Percentiles rank a stretch among this genome's conserved stretches.
Conservation (phyloP, 2,113 vertebrate species). For the Stigmatopora argus region DNA sequence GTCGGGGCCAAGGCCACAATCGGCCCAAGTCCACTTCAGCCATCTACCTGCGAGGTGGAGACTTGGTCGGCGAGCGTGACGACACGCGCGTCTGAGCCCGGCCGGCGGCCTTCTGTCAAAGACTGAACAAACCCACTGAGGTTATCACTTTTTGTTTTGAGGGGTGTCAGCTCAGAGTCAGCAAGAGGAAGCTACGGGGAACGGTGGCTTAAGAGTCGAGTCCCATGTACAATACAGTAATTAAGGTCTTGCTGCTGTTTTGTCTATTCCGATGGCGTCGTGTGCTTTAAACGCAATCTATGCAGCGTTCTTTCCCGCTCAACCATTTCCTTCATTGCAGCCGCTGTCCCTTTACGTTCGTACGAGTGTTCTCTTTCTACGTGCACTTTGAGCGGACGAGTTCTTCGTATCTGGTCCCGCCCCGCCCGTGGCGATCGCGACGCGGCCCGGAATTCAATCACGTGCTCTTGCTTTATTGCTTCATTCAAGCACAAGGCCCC, state of each 20-base stretch:
- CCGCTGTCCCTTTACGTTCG: slow-evolving; percentile 45
- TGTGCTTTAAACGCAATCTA: slow-evolving; percentile 96
- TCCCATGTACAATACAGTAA: slow-evolving; percentile 49
- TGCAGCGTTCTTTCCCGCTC: slow-evolving; percentile 91
- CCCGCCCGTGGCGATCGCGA: slow-evolving; percentile 77
- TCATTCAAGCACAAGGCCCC: slow-evolving; percentile 62
- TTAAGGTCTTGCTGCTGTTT: slow-evolving; percentile 62
- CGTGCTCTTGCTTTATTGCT: slow-evolving; percentile 24
- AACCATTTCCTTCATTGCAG: slow-evolving; percentile 65
- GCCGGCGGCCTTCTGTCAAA: slow-evolving; percentile 26
- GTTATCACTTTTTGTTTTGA: slow-evolving; percentile 18
- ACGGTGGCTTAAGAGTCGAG: slow-evolving; percentile 34
- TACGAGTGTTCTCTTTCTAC: slow-evolving; percentile 26
- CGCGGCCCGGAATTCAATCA: slow-evolving; percentile 84
- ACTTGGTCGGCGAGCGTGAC: slow-evolving; percentile 74
- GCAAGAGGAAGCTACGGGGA: slow-evolving; percentile 55
- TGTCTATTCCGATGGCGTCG: slow-evolving; percentile 70
- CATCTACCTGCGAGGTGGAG: slow-evolving; percentile 85
- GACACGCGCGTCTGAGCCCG: slow-evolving; percentile 86
- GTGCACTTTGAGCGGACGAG: slow-evolving; percentile 68
- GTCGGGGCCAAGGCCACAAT: slow-evolving; percentile 44
- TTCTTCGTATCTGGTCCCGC: slow-evolving; percentile 72
- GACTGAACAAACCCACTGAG: slow-evolving; percentile 16
- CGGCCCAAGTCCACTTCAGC: slow-evolving; percentile 90
- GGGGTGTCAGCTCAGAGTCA: slow-evolving; percentile 35